These are phyloP conservation scores for Drosophila eohydei DNA, from an alignment of 2,888 invertebrate genomes.

Conservation along the genomic window DNA sequence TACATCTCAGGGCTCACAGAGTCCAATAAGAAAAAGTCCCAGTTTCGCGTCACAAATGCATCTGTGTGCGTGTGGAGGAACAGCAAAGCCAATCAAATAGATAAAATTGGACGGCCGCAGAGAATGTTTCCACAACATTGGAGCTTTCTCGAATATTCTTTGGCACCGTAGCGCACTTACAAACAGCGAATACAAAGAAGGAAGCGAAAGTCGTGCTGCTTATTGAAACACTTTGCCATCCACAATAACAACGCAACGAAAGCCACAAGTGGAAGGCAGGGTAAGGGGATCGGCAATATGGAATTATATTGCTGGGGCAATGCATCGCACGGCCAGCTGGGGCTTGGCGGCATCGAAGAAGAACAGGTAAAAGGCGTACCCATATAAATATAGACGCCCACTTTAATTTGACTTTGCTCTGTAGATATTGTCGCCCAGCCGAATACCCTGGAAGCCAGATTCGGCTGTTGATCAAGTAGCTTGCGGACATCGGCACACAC, in stretches of 20 bases:
- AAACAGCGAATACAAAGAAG: constrained; percentile 5
- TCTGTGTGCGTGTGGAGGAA: constrained; percentile 37
- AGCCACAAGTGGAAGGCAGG: not conserved
- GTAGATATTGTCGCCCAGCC: constrained; percentile 88
- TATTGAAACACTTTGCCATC: constrained; percentile 3
- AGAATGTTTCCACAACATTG: constrained; percentile 31
- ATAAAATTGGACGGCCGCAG: constrained; percentile 16
- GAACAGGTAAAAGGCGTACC: constrained; percentile 85
- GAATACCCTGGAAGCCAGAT: constrained; percentile 87
- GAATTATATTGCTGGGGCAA: constrained; percentile 91
- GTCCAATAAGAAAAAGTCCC: constrained; percentile 7
- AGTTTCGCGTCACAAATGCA: constrained; percentile 21
- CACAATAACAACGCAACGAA: constrained; percentile 6
- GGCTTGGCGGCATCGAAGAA: constrained; percentile 91
- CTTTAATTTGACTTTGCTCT: not conserved
- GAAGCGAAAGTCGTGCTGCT: not conserved
- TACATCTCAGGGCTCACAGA: not conserved
- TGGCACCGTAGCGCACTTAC: constrained; percentile 11
- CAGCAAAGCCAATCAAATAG: constrained; percentile 12
- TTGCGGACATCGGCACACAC: constrained; percentile 93
- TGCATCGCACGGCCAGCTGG: constrained; percentile 91
- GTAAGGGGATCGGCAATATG: constrained; percentile 59
- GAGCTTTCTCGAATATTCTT: constrained; percentile 62
- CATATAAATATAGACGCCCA: not conserved
- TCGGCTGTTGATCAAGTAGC: constrained; percentile 87